Conservation (phyloP, 2,113 vertebrate species). For the Burhinus bistriatus region DNA sequence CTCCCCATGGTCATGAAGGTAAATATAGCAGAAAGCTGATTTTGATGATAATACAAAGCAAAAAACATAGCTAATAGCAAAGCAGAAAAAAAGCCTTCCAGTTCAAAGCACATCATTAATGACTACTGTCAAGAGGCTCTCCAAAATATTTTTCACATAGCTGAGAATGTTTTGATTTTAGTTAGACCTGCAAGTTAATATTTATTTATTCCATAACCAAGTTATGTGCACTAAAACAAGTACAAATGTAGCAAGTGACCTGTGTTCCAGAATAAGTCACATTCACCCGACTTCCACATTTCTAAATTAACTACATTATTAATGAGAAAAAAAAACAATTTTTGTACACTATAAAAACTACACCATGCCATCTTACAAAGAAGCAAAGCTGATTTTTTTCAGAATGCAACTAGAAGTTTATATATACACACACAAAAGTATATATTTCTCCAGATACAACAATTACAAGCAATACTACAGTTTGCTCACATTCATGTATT, state of each 20-base stretch:
- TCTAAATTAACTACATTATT: not conserved
- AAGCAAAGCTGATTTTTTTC: not conserved
- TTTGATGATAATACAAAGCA: slow-evolving; percentile 40
- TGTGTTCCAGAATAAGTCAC: not conserved
- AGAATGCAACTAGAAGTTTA: not conserved
- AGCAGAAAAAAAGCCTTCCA: slow-evolving; percentile 26
- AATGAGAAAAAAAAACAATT: not conserved
- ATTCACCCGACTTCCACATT: not conserved
- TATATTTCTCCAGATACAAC: not conserved
- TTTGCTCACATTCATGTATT: not conserved
- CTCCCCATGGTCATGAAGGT: slow-evolving; percentile 16
- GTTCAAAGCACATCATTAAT: slow-evolving; percentile 56
- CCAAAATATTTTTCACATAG: slow-evolving; percentile 9
- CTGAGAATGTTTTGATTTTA: slow-evolving; percentile 5
- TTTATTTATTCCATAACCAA: slow-evolving; percentile 34
- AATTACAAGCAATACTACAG: not conserved
- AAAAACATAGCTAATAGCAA: slow-evolving; percentile 54
- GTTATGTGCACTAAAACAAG: not conserved
- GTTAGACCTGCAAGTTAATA: not conserved
- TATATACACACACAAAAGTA: not conserved
- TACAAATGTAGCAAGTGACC: not conserved
- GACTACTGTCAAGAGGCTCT: slow-evolving; percentile 44
- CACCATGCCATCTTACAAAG: not conserved
- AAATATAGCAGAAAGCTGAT: slow-evolving; percentile 40
- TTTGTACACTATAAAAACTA: not conserved